phyloP scores from a whole-genome alignment of 2,888 invertebrate genomes.

The Ceramica pisi region DNA sequence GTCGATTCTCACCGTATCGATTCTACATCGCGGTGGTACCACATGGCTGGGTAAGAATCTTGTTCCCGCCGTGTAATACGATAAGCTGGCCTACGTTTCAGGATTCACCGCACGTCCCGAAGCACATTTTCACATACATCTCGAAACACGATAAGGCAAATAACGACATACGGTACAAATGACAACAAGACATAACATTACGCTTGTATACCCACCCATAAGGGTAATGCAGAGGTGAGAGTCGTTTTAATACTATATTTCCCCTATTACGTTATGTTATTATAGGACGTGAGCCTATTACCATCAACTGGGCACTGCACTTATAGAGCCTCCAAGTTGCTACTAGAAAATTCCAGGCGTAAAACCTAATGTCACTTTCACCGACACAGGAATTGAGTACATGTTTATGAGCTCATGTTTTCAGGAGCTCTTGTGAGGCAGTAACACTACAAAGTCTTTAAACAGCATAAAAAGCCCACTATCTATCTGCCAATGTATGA shows the following conservation, averaged over 20 bases:
- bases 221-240: background rate
- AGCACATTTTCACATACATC: conserved; percentile 71
- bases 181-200: conserved; percentile 25
- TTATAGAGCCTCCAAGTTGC: background rate
- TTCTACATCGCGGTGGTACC: conserved; percentile 19
- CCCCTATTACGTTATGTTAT: no score
- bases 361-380: no score
- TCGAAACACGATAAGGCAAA: conserved; percentile 67
- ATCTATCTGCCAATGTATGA: no score
- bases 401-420: no score
- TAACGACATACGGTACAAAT: conserved; percentile 52
- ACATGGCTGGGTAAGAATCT: conserved; percentile 56
- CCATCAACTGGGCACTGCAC: no score
- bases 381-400: no score
- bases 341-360: background rate
- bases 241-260: background rate
- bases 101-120: conserved; percentile 67
- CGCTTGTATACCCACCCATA: background rate
- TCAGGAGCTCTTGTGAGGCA: no score
- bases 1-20: conserved; percentile 32
- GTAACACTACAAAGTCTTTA: no score
- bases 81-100: conserved; percentile 67
- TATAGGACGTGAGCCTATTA: no score
- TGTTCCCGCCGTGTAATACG: conserved; percentile 68
- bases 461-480: no score